Conservation (phyloP, 23 tunicate species). For the Trididemnum nubilum region DNA sequence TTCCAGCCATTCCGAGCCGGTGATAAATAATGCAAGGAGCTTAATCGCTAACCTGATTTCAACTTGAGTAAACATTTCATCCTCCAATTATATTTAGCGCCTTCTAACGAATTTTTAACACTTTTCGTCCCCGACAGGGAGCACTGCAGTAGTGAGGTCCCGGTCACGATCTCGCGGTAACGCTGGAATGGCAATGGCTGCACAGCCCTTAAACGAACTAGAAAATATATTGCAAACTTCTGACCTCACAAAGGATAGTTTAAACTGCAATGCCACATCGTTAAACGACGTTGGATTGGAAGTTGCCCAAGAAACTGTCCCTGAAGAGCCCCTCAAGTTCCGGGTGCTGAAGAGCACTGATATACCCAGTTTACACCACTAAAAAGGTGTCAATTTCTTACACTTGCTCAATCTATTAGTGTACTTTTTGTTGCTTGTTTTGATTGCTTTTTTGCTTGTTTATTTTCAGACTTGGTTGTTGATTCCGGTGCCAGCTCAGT, state of each 20-base stretch:
- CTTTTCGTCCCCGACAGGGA: slow-evolving; percentile 32
- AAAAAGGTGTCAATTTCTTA: too few species aligned
- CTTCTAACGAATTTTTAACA: too few species aligned
- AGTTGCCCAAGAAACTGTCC: slow-evolving; percentile 9
- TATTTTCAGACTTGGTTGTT: too few species aligned
- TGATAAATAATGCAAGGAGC: too few species aligned
- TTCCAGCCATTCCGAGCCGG: too few species aligned
- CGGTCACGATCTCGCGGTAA: slow-evolving; percentile 37
- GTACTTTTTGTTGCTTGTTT: too few species aligned
- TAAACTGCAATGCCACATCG: neutral
- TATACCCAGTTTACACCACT: slow-evolving; percentile 15
- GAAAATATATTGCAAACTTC: neutral
- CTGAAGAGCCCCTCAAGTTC: slow-evolving; percentile 14
- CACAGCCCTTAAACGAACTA: slow-evolving; percentile 9
- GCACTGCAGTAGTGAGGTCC: neutral
- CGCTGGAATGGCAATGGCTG: neutral
- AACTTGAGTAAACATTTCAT: too few species aligned
- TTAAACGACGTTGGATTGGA: neutral
- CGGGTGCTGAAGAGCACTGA: slow-evolving; percentile 29
- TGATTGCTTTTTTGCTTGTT: too few species aligned
- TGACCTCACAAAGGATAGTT: neutral
- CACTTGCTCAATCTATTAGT: too few species aligned
- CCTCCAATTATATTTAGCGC: too few species aligned
- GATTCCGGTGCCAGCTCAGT: too few species aligned
- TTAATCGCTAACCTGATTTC: too few species aligned